Conservation (phyloP, 2,797 vertebrate genomes). For the Hybognathus amarus region DNA sequence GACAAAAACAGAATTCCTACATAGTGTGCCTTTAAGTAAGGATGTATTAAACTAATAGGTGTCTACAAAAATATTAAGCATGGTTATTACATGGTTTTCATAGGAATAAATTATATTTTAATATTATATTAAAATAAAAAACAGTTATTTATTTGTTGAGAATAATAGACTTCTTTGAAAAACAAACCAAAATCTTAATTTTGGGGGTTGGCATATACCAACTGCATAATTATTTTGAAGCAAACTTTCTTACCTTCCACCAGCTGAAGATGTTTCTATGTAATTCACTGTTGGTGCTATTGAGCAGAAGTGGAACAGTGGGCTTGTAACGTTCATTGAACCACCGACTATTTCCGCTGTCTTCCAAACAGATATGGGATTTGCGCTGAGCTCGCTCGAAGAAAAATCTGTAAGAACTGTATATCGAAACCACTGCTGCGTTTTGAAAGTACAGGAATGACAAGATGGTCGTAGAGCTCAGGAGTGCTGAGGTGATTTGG, state of each 20-base stretch:
- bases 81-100: no score
- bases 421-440: accelerated
- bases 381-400: not conserved
- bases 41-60: no score
- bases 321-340: not conserved
- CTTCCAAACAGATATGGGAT: not conserved
- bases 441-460: not conserved
- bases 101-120: no score
- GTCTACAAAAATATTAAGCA: no score
- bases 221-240: not conserved
- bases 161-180: no score
- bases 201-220: not conserved
- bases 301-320: not conserved
- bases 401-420: not conserved
- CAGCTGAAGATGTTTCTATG: not conserved
- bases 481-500: not conserved
- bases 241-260: not conserved
- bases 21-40: no score
- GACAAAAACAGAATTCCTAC: no score
- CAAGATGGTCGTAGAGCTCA: not conserved
- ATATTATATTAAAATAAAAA: no score
- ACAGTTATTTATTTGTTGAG: no score
- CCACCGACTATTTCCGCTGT: not conserved
- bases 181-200: not conserved
- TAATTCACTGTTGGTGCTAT: not conserved